Evolutionary conservation across 1,140 invertebrate genomes (phyloP), one percentile per base, ranked within the genome.

Genomic region (Bathynomus jamesi): DNA sequence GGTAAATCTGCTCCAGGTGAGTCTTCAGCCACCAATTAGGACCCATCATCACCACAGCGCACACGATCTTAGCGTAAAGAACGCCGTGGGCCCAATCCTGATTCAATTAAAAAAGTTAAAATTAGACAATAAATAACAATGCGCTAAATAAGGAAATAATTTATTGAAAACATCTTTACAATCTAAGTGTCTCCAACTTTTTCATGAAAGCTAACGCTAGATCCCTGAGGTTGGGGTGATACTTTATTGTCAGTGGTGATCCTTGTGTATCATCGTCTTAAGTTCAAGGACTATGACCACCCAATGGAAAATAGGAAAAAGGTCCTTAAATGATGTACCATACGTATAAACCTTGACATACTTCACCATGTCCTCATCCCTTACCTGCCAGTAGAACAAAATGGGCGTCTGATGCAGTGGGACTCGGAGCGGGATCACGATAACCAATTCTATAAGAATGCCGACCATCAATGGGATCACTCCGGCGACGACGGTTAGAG

Each of bases 41-140:
- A 0, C 95, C 95, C 94, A 99, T 98, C 87, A 99, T 91, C 0
- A 93, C 95, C 3, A 97, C 83, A 0, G 94, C 96, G 78, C 94
- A 96, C n/a, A 95, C 91, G 71, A 99, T 98, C 85, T 99, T 99
- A 2, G 95, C 96, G 80, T 98, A 97, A 0, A 99, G 84, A 7
- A 99, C 93, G 11, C 97, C 96, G 4, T 98, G 84, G 0, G 95
- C 95, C 95, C 95, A 99, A 83, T 98, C 94, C 85, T 97, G 72
- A 28, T 40, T 46, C n/a, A n/a, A n/a, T n/a, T n/a, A n/a, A n/a
- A n/a, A n/a, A n/a, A n/a, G n/a, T n/a, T n/a, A n/a, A n/a, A n/a
- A n/a, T n/a, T n/a, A n/a, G n/a, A n/a, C n/a, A n/a, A n/a, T n/a
- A n/a, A n/a, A n/a, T n/a, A n/a, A n/a, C n/a, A n/a, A n/a, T n/a